Base-by-base conservation (phyloP, 2,888 invertebrate species). In the Nomada goodeniana region DNA sequence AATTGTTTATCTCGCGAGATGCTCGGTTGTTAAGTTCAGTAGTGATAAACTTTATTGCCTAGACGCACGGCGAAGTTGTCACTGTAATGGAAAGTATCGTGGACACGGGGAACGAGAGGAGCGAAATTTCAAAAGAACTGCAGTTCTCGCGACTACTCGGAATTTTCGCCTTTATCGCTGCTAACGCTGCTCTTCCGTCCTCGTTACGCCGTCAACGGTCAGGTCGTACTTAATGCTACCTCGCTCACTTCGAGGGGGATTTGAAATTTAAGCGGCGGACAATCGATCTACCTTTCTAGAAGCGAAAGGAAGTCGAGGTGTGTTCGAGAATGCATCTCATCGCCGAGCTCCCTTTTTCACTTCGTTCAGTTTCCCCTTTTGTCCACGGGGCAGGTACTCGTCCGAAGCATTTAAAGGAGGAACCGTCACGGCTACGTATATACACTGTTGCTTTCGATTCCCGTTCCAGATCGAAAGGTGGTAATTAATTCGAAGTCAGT, bases 401-500 rank as follows among this genome's bases (percentile, higher is more conserved):
- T 36, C 11, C 3, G 47, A 50, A 50, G 50, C 26, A 42, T 53
- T 61, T 53, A 20, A 52, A 53, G 23, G 36, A 61, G 47, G 47
- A 15, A 20, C 20, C 65, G 15, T 59, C 23, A n/a, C 20, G n/a
- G 10, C 2, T 26, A 57, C 57, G 20, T 36, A 44, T 53, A 52
- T 20, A 29, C 47, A 63, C 50, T 50, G 18, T n/a, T 2, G 15
- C n/a, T 53, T 10, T 18, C 15, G 20, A 3, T 11, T 11, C 3
- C 29, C 65, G 13, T 9, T 7, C 42, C 11, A 2, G 55, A 23
- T 29, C 47, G 44, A 64, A 73, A 47, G 71, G 44, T 55, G 70
- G 29, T 76, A 61, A 87, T 87, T 85, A 86, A 82, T 80, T 72
- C 79, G 63, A 69, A 67, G 74, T 50, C 69, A 44, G 36, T 11